phyloP scores from a whole-genome alignment of 2,888 invertebrate species.

The Drosophila formosana region DNA sequence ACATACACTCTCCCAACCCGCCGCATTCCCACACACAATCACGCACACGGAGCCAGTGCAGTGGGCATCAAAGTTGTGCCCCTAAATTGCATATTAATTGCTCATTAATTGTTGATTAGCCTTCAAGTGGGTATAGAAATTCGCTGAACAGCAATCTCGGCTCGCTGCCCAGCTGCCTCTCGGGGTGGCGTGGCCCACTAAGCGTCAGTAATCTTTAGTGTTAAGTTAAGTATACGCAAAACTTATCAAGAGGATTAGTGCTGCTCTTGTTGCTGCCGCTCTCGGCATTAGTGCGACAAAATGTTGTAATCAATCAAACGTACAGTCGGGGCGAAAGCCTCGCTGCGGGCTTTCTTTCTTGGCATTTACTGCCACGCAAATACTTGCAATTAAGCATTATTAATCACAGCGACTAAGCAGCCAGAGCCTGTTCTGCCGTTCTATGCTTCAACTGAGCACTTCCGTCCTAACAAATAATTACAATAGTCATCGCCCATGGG shows the following conservation, averaged over 20 bases:
- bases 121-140: conserved; percentile 46
- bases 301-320: conserved; percentile 77
- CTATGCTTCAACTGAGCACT: conserved; percentile 54
- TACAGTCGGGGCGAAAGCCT: conserved; percentile 23
- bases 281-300: conserved; percentile 72
- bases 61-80: conserved; percentile 31
- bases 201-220: conserved; percentile 60
- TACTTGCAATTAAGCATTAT: conserved; percentile 77
- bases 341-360: conserved; percentile 29
- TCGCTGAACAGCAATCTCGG: conserved; percentile 44
- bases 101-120: conserved; percentile 78
- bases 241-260: conserved; percentile 62
- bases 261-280: conserved; percentile 38
- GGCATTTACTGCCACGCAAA: conserved; percentile 50
- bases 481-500: conserved; percentile 63
- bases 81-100: conserved; percentile 77
- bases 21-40: not conserved
- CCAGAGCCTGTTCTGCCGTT: conserved; percentile 11
- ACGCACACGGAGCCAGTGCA: not conserved
- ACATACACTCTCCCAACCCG: conserved; percentile 1
- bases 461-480: conserved; percentile 70
- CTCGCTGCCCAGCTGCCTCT: not conserved
- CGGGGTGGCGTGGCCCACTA: conserved; percentile 15
- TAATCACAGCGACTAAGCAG: conserved; percentile 74
- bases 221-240: conserved; percentile 67